A percentile compares a stretch with the other conserved stretches of the same genome.
Evolutionary conservation across 2,113 vertebrate genomes (phyloP).

Genomic region (Corvus hawaiiensis): DNA sequence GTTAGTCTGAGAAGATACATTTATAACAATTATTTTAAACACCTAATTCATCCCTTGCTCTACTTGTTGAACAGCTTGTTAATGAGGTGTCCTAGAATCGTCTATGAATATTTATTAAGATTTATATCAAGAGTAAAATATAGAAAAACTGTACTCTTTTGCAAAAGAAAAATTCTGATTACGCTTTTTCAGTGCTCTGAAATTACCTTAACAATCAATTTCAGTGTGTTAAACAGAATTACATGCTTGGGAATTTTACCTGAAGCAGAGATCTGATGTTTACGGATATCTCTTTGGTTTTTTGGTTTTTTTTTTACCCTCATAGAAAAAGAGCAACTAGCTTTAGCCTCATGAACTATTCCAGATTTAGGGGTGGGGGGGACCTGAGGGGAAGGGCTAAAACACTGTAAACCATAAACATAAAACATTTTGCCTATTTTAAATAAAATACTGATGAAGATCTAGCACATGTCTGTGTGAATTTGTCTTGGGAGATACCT

Average conservation of each 20-base stretch:
- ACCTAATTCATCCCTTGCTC: not conserved
- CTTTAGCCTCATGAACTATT: not conserved
- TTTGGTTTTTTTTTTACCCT: rapidly evolving
- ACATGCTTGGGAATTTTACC: not conserved
- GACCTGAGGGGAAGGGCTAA: not conserved
- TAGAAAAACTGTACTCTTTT: not conserved
- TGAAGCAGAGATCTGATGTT: conserved; percentile 1
- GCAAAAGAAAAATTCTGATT: conserved; percentile 1
- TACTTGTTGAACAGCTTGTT: conserved; percentile 43
- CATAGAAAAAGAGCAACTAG: not conserved
- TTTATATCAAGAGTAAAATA: conserved; percentile 17
- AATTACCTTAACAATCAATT: conserved; percentile 29
- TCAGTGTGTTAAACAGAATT: not conserved
- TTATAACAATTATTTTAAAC: conserved; percentile 37
- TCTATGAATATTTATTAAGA: conserved; percentile 41
- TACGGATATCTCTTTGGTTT: not conserved
- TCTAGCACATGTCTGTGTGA: not conserved
- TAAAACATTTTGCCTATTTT: not conserved
- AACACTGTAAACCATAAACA: not conserved
- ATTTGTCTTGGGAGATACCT: not conserved
- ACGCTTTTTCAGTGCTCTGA: conserved; percentile 1
- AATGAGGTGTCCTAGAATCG: conserved; percentile 35
- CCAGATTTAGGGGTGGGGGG: not conserved
- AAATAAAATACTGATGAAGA: not conserved
- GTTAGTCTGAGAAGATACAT: not conserved